These are phyloP conservation scores for Microcebus jonahi DNA, from an alignment of 2,113 vertebrate species.

Conservation along the genomic window DNA sequence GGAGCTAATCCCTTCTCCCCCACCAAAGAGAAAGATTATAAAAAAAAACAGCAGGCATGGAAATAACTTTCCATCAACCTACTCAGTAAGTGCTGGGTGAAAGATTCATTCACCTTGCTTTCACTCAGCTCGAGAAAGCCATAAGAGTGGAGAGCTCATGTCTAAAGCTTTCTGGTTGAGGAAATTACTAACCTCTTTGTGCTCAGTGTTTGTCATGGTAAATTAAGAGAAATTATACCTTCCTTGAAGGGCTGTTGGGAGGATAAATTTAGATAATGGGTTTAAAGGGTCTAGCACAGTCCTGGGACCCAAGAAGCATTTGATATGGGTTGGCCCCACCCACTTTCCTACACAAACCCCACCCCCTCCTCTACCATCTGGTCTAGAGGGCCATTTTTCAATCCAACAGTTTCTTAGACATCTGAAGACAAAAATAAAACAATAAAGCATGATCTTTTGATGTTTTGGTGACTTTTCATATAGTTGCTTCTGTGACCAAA, in stretches of 20 bases:
- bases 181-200: not conserved
- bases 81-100: not conserved
- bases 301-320: not conserved
- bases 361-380: not conserved
- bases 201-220: not conserved
- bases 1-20: not conserved
- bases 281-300: not conserved
- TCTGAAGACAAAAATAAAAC: not conserved
- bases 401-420: not conserved
- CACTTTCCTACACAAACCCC: not conserved
- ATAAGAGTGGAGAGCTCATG: fast-evolving
- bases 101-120: not conserved
- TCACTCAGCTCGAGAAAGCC: not conserved
- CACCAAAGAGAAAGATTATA: not conserved
- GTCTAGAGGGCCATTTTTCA: not conserved
- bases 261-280: not conserved
- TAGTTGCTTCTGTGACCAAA: not conserved
- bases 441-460: not conserved
- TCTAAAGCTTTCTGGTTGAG: not conserved
- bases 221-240: not conserved
- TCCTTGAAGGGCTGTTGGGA: not conserved
- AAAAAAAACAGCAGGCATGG: not conserved
- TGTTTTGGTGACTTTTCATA: not conserved
- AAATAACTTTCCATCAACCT: not conserved
- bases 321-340: not conserved